Evolutionary conservation across 2,888 invertebrate genomes (phyloP), one percentile per base, ranked within the genome.

Genomic region (Watsonalla cultraria): DNA sequence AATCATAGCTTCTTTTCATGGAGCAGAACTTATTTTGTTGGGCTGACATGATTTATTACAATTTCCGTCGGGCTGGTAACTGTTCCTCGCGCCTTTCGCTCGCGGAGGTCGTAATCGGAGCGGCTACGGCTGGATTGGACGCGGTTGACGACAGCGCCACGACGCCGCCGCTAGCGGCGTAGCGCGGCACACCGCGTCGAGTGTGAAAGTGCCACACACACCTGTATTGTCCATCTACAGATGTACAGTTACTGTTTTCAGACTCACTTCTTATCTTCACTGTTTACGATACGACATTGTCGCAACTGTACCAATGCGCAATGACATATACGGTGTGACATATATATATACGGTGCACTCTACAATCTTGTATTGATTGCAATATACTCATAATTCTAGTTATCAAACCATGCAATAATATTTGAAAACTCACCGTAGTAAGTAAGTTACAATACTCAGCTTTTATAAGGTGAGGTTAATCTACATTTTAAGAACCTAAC

Each of bases 171-270:
- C 47, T 47, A 47, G 50, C 42, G 14, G 2, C 51, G 53, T 24
- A 14, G 54, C 57, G 46, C 24, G 50, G 54, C 52, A 24, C 52
- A 51, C 61, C 64, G 65, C 72, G 59, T 61, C 65, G 80, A 82
- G 76, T 75, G 88, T 85, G 87, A 88, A 88, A 88, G 88, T 88
- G 81, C 78, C 78, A 63, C 72, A 72, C 76, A 66, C 80, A 82
- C 78, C 74, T 79, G 77, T 69, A 64, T 69, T 70, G 71, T 67
- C 81, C 76, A 74, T 68, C 66, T 72, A 78, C 73, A 65, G 55
- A 74, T 68, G 66, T 72, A 78, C 73, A 65, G 55, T 70, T 68
- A 72, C 73, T 72, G 76, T 78, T 79, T 24, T 78, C 76, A 82
- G 77, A 80, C 77, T 85, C 84, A 80, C 82, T 86, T 78, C 82